Conservation (phyloP, 2,113 vertebrate species). For the Sylvilagus bachmani region DNA sequence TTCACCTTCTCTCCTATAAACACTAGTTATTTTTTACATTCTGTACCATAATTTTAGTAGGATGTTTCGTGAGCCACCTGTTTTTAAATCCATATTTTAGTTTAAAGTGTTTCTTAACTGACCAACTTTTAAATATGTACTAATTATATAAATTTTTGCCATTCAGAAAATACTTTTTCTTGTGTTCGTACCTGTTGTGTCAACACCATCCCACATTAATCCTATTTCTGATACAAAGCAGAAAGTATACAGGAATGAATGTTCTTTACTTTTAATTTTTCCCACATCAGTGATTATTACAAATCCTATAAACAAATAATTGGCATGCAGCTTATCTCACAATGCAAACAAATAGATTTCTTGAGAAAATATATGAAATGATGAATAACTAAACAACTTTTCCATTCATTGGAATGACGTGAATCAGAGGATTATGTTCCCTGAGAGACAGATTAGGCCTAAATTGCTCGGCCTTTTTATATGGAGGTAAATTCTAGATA, state of each 20-base stretch:
- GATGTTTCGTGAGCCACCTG: neutral
- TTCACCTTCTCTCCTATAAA: neutral
- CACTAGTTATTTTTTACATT: neutral
- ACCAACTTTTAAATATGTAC: neutral
- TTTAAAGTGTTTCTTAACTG: neutral
- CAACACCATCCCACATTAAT: neutral
- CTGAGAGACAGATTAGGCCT: neutral
- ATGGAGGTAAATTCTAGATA: neutral
- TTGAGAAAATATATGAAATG: neutral
- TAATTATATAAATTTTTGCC: neutral
- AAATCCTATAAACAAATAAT: neutral
- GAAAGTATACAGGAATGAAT: neutral
- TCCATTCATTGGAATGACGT: neutral
- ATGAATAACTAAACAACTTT: neutral
- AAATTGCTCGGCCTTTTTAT: neutral
- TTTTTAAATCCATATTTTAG: neutral
- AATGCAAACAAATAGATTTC: neutral
- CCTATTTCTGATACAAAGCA: neutral
- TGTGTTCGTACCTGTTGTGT: neutral
- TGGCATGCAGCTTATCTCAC: neutral
- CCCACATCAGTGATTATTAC: neutral
- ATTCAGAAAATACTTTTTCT: neutral
- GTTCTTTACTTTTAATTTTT: neutral
- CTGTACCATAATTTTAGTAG: neutral
- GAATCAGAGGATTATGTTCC: neutral